Evolutionary conservation across 2,113 vertebrate species (phyloP), one percentile per base, ranked within the genome.

Genomic region (Ranitomeya imitator): DNA sequence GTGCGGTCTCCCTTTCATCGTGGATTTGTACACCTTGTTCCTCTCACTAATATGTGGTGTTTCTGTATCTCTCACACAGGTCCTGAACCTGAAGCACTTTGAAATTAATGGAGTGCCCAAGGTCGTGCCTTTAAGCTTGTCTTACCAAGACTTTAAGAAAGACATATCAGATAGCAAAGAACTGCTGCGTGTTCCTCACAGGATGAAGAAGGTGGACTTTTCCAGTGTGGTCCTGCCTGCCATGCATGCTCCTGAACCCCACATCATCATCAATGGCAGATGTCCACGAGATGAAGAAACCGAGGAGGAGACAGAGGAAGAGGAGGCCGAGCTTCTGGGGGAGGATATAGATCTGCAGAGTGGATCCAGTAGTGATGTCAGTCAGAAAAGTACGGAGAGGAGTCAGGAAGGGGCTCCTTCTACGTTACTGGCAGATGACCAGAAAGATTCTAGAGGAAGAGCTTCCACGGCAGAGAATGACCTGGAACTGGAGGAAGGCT

Each of bases 371-470:
- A 99, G 97, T 0, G 96, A 97, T 7, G 93, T 94, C 31, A 99
- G 97, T n/a, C 96, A 97, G 91, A 97, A 96, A 90, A 97, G 97
- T 93, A 97, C 97, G 0, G 97, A 98, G 79, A 94, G 79, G 19
- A 99, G 98, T 90, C 97, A 99, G 90, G 97, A 99, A 69, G 97
- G 96, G 0, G 98, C 98, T 0, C 97, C 97, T 0, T 98, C 97
- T 76, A 99, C 98, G 0, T 95, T 99, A 55, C 95, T 98, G 93
- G 97, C 98, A 0, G 97, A 99, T 3, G 98, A 98, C 79, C 96
- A 96, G 91, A 95, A 94, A 83, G 96, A 94, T 16, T 95, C 93
- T 54, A 95, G 92, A 92, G 97, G 97, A 69, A 94, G 95, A 1
- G 95, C 94, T 0, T 98, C 97, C 0, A 92, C 95, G 21, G 97